These are phyloP conservation scores for Drosophila mettleri DNA, from an alignment of 2,888 invertebrate genomes.

Conservation along the genomic window DNA sequence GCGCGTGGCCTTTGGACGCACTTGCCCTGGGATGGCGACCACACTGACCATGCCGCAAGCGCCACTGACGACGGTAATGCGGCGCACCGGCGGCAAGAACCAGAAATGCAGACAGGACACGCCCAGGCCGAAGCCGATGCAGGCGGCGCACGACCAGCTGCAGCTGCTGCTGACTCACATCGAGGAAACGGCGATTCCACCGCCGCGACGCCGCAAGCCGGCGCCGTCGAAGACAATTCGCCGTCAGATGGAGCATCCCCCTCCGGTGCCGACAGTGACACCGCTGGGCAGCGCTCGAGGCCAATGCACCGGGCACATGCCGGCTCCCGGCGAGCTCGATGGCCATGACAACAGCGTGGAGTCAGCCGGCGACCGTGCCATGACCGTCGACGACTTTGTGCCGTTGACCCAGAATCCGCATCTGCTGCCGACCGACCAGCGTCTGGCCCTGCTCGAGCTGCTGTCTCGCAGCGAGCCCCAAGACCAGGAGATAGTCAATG, in stretches of 20 bases:
- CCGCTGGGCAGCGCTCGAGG: slow-evolving; percentile 48
- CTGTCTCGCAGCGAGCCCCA: slow-evolving; percentile 44
- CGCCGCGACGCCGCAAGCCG: slow-evolving; percentile 20
- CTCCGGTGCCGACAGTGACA: slow-evolving; percentile 53
- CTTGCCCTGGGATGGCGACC: not conserved
- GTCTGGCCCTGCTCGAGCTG: slow-evolving; percentile 43
- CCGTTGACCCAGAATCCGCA: slow-evolving; percentile 57
- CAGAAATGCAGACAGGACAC: not conserved
- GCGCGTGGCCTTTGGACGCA: slow-evolving; percentile 31
- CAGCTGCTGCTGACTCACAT: slow-evolving; percentile 54
- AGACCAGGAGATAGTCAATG: slow-evolving; percentile 46
- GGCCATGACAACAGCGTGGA: not conserved
- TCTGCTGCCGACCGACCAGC: slow-evolving; percentile 36
- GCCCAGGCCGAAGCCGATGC: slow-evolving; percentile 23
- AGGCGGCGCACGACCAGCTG: slow-evolving; percentile 54
- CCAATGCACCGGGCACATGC: not conserved
- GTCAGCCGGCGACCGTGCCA: not conserved
- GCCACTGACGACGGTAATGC: not conserved
- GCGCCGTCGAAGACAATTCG: slow-evolving; percentile 24
- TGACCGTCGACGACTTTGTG: not conserved
- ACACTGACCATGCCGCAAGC: not conserved
- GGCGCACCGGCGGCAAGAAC: not conserved
- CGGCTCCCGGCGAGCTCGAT: not conserved
- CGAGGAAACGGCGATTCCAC: slow-evolving; percentile 25
- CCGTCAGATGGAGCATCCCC: slow-evolving; percentile 40